phyloP scores from a whole-genome alignment of 2,888 invertebrate genomes.

The Pseudoips prasinana region DNA sequence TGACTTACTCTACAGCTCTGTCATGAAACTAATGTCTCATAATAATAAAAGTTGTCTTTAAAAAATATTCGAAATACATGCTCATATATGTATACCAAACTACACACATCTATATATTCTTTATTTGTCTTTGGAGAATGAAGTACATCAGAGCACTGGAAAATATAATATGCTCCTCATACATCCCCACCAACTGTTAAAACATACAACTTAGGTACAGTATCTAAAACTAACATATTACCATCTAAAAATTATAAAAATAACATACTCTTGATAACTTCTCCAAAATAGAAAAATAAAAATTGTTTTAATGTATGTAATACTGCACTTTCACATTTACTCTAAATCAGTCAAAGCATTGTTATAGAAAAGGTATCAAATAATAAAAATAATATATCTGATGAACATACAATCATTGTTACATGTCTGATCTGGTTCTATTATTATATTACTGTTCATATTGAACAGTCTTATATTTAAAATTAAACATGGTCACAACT shows the following conservation, averaged over 20 bases:
- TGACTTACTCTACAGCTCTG: constrained; percentile 48
- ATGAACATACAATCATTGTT: constrained; percentile 42
- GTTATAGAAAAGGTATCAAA: constrained; percentile 56
- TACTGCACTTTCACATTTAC: constrained; percentile 75
- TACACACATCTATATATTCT: constrained; percentile 37
- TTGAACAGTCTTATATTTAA: constrained; percentile 41
- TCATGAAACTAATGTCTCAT: constrained; percentile 45
- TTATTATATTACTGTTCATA: constrained; percentile 48
- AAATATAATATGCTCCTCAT: constrained; percentile 42
- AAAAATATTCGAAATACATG: constrained; percentile 47
- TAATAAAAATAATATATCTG: constrained; percentile 41
- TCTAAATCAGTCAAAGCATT: constrained; percentile 77
- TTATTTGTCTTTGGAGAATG: constrained; percentile 56
- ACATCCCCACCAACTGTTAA: constrained; percentile 49
- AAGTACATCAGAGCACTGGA: constrained; percentile 50
- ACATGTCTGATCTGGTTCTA: constrained; percentile 44
- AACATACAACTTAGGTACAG: constrained; percentile 41
- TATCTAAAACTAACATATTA: constrained; percentile 51
- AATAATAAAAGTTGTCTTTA: constrained; percentile 43
- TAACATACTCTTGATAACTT: constrained; percentile 66
- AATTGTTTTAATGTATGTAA: constrained; percentile 65
- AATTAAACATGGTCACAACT: constrained; percentile 39
- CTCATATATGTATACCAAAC: constrained; percentile 25
- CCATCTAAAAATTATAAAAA: constrained; percentile 67
- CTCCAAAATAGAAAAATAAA: constrained; percentile 72